Base-by-base conservation (phyloP, 2,888 invertebrate genomes). In the Cacoxenus indagator region DNA sequence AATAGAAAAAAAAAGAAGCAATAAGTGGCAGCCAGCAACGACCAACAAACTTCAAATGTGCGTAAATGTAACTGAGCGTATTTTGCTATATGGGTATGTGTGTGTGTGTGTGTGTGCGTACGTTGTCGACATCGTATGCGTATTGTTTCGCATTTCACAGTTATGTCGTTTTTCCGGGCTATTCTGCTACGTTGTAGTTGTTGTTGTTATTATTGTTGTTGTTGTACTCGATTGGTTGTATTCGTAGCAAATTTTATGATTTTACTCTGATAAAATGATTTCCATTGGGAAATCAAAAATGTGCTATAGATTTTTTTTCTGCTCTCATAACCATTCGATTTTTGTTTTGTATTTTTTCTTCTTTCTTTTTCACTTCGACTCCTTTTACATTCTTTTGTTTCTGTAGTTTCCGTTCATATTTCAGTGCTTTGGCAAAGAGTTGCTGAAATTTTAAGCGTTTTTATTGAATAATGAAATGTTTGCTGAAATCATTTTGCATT, bases 261-360 rank as follows among this genome's bases (percentile, higher is more conserved):
- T 85, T 77, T 75, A 73, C 73, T 83, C 81, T 78, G 84, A 83
- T 87, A 86, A 87, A 86, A 83, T 86, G 87, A 86, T 86, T 86
- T 86, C 86, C 86, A 83, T 78, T 73, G 84, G 86, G 86, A 86
- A 83, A 83, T 83, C 83, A 83, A 54, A 69, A 67, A 68, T 57
- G 70, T 73, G 65, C 65, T 76, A 73, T 51, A n/a, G n/a, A n/a
- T n/a, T n/a, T n/a, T n/a, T n/a, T n/a, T n/a, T n/a, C n/a, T n/a
- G n/a, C n/a, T n/a, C n/a, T n/a, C n/a, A n/a, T n/a, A n/a, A n/a
- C n/a, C 37, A 57, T 65, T 59, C 45, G 37, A 19, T 48, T 17
- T 22, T 51, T 51, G 51, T 51, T 51, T 26, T 27, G 4, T 55
- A n/a, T 24, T 55, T 66, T 24, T 57, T 27, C 26, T 11, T 64